Evolutionary conservation across 2,797 vertebrate genomes (phyloP).

Genomic region (Arremon brunneinucha): DNA sequence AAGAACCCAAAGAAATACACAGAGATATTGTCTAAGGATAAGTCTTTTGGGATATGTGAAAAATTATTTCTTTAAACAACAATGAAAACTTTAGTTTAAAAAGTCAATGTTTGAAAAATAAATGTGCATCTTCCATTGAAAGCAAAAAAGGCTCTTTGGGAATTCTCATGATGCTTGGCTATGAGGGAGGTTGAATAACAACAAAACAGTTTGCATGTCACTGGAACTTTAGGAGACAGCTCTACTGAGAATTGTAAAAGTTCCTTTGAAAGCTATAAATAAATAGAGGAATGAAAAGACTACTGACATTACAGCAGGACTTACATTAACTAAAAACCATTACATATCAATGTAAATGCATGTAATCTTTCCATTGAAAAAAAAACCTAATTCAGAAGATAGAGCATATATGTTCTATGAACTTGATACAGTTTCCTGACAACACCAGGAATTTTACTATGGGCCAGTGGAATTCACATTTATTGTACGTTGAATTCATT

Average conservation of each 20-base stretch:
- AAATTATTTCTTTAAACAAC: background rate
- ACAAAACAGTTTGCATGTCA: background rate
- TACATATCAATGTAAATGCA: background rate
- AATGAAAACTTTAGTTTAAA: background rate
- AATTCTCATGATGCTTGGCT: background rate
- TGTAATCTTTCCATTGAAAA: background rate
- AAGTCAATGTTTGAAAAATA: background rate
- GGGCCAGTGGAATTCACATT: background rate
- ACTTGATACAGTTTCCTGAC: background rate
- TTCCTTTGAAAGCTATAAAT: slow-evolving; percentile 21
- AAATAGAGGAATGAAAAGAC: background rate
- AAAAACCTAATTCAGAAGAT: background rate
- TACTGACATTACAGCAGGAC: background rate
- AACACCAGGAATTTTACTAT: background rate
- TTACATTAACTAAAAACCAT: background rate
- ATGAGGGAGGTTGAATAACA: background rate
- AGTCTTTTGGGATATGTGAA: background rate
- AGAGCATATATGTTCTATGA: background rate
- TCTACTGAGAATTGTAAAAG: slow-evolving; percentile 6
- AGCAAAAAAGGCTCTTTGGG: background rate
- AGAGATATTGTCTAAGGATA: background rate
- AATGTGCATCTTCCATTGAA: background rate
- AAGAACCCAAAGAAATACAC: background rate
- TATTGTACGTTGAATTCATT: background rate
- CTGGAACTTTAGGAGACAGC: background rate